Conservation (phyloP, 2,888 invertebrate genomes). For the Tiphia femorata region DNA sequence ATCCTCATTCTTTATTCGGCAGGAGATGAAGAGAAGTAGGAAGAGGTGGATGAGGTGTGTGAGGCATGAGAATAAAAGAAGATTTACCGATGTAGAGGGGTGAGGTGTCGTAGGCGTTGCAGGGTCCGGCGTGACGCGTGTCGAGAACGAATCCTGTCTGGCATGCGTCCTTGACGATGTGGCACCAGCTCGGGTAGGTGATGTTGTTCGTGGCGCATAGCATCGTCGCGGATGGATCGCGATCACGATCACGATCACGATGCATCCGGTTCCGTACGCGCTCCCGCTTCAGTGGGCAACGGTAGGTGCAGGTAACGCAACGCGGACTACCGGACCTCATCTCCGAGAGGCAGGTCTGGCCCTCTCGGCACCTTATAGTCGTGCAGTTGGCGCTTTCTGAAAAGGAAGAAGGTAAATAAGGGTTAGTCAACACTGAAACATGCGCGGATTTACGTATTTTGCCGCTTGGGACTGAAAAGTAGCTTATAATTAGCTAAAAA, state of each 20-base stretch:
- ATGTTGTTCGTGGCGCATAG: conserved; percentile 81
- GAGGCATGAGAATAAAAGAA: conserved; percentile 5
- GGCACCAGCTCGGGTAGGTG: conserved; percentile 84
- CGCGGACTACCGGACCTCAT: conserved; percentile 76
- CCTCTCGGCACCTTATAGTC: conserved; percentile 76
- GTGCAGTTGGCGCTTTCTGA: conserved; percentile 77
- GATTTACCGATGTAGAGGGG: conserved; percentile 47
- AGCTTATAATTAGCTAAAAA: no score
- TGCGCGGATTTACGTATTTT: no score
- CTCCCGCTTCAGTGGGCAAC: conserved; percentile 71
- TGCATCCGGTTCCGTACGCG: conserved; percentile 56
- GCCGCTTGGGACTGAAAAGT: no score
- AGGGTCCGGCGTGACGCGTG: conserved; percentile 77
- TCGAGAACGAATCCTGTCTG: conserved; percentile 79
- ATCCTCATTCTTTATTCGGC: no score
- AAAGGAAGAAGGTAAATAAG: conserved; percentile 62
- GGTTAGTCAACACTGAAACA: no score
- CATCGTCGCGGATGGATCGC: conserved; percentile 58
- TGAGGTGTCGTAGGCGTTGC: conserved; percentile 66
- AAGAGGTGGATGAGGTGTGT: not conserved
- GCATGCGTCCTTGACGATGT: conserved; percentile 84
- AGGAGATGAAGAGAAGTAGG: no score
- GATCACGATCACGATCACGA: conserved; percentile 55
- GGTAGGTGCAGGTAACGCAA: conserved; percentile 79
- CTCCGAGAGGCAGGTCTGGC: conserved; percentile 79